phyloP scores from a whole-genome alignment of 1,140 invertebrate species.

The Elysia chlorotica region DNA sequence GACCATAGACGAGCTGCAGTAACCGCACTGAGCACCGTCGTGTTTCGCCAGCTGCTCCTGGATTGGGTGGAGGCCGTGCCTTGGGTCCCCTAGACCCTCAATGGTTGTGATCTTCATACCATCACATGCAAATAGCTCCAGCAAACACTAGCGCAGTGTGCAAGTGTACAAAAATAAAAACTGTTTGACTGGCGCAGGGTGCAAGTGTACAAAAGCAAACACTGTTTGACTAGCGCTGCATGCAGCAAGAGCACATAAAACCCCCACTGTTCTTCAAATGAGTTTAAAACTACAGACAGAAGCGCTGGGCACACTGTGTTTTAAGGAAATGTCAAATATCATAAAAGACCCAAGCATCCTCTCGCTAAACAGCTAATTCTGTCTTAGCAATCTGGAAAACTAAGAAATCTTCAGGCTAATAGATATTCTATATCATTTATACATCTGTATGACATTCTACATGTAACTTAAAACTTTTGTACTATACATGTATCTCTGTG shows the following conservation, averaged over 20 bases:
- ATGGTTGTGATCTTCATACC: conserved; percentile 79
- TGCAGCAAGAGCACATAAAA: background rate
- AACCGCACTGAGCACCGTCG: conserved; percentile 65
- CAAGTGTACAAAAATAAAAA: background rate
- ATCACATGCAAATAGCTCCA: conserved; percentile 72
- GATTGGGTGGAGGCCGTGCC: conserved; percentile 44
- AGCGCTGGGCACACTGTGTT: background rate
- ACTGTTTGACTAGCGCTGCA: background rate
- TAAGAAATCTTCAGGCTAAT: no score
- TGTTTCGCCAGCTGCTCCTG: conserved; percentile 42
- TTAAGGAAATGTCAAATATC: background rate
- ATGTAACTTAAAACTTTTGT: no score
- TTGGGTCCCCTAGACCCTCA: conserved; percentile 76
- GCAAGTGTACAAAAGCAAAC: no score
- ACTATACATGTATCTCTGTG: no score
- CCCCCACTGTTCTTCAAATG: background rate
- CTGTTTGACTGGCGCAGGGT: background rate
- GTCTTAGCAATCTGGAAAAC: no score
- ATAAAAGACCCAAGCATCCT: background rate
- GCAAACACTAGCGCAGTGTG: background rate
- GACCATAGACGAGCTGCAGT: conserved; percentile 59
- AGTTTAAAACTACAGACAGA: background rate
- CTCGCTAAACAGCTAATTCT: no score
- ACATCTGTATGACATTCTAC: no score
- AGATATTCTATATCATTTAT: no score